Percentiles rank a stretch among this genome's conserved stretches.
phyloP scores from a whole-genome alignment of 2,797 vertebrate genomes.

The Sorex maritimensis region DNA sequence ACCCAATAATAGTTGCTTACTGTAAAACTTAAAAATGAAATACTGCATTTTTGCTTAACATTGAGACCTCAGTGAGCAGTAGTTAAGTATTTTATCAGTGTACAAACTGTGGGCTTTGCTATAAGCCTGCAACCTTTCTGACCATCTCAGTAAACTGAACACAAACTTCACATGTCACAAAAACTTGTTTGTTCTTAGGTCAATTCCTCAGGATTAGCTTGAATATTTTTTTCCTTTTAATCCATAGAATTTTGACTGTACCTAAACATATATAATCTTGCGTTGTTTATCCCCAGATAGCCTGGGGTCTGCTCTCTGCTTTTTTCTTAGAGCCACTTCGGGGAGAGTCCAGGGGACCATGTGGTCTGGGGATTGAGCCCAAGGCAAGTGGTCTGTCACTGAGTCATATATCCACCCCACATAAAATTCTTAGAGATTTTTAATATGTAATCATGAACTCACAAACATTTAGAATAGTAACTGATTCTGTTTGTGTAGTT shows the following conservation, averaged over 20 bases:
- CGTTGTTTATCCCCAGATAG: no score
- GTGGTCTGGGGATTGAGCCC: no score
- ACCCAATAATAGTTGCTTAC: constrained; percentile 66
- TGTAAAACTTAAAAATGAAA: constrained; percentile 66
- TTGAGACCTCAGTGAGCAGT: constrained; percentile 41
- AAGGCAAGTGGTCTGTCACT: no score
- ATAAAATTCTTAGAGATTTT: not conserved
- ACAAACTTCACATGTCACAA: not conserved
- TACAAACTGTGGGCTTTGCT: not conserved
- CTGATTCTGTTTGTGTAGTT: not conserved
- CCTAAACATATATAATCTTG: not conserved
- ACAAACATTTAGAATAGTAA: not conserved
- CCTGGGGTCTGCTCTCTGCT: no score
- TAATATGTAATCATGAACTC: constrained; percentile 40
- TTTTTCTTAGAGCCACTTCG: no score
- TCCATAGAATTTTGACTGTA: not conserved
- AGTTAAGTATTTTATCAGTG: constrained; percentile 27
- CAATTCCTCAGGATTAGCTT: not conserved
- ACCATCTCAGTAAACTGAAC: constrained; percentile 17
- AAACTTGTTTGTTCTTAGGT: constrained; percentile 20
- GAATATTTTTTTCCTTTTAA: not conserved
- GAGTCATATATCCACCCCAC: no score
- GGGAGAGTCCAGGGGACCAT: no score
- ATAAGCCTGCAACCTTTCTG: constrained; percentile 15
- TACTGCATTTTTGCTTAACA: constrained; percentile 24